Evolutionary conservation across 64 coral and sea anemone genomes (phyloP).

Genomic region (Stichodactyla mertensii): DNA sequence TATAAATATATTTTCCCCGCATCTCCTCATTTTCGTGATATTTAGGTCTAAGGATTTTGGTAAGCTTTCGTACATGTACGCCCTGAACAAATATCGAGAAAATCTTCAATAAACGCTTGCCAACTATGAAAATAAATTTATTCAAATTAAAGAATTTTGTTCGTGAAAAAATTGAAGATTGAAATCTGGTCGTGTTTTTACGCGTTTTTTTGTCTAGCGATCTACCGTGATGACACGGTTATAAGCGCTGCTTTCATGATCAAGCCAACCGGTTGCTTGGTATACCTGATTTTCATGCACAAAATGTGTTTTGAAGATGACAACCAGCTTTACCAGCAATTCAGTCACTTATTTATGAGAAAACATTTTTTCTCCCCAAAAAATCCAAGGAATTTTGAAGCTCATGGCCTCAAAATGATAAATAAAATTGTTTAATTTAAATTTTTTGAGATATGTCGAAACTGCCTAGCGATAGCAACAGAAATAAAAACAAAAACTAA

Average conservation of each 20-base stretch:
- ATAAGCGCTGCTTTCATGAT: no score
- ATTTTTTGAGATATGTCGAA: neutral
- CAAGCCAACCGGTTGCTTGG: neutral
- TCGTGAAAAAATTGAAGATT: neutral
- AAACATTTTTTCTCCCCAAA: neutral
- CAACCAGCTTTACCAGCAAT: conserved; percentile 1
- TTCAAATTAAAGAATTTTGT: neutral
- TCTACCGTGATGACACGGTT: neutral
- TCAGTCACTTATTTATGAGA: conserved; percentile 12
- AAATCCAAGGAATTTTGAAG: neutral
- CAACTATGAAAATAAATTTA: neutral
- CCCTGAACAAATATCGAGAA: neutral
- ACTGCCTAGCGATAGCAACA: conserved; percentile 4
- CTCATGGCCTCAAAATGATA: neutral
- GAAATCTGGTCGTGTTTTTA: neutral
- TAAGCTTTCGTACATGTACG: neutral
- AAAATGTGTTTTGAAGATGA: conserved; percentile 8
- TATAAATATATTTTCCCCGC: neutral
- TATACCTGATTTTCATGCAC: neutral
- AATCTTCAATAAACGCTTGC: neutral
- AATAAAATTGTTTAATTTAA: neutral
- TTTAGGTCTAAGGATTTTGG: neutral
- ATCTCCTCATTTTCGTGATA: neutral
- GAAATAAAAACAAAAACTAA: conserved; percentile 13
- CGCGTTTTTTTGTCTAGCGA: neutral